Base-by-base conservation (phyloP, 2,888 invertebrate genomes). In the Drosophila fulvimacula region DNA sequence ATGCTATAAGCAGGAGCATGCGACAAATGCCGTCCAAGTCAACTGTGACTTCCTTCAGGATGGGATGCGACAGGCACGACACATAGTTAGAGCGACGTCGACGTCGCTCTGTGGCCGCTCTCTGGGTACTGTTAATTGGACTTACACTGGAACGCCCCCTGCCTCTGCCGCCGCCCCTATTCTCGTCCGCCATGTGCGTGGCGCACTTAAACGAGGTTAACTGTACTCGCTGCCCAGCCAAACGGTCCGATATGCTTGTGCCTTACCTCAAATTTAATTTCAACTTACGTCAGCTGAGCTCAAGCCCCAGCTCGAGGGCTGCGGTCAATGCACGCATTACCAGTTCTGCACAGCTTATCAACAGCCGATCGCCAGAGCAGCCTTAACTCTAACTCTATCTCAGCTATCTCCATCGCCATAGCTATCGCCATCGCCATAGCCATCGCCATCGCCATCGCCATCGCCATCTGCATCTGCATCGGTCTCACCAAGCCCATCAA, bases 181-280 rank as follows among this genome's bases (percentile, higher is more conserved):
- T 53, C 71, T 55, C 73, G 46, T 60, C 75, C 52, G 46, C 51
- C 30, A 41, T 70, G 79, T 87, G 87, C 87, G 87, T 84, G 87
- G 82, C 81, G 86, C 87, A 86, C 87, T 88, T 83, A 83, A 88
- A 88, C 81, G 72, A 86, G 88, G 82, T 88, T 83, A 83, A 83
- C 83, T 83, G 89, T 88, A 88, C 83, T 79, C 75, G 55, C 79
- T 74, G 75, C 63, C 79, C 79, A 78, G 57, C 51, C 71, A 49
- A 69, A n/a, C 36, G 49, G 51, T 9, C 49, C 73, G 65, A 71
- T 56, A 56, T 68, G 69, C 59, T 41, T 42, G 64, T 59, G 78
- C 44, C 76, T 66, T 81, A 69, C 67, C 82, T 72, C 86, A 83
- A 83, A 83, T 83, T 83, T 83, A 86, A 83, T 83, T 88, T 81